A percentile compares a stretch with the other conserved stretches of the same genome.
Evolutionary conservation across 2,113 vertebrate species (phyloP).

Genomic region (Oncorhynchus clarkii): DNA sequence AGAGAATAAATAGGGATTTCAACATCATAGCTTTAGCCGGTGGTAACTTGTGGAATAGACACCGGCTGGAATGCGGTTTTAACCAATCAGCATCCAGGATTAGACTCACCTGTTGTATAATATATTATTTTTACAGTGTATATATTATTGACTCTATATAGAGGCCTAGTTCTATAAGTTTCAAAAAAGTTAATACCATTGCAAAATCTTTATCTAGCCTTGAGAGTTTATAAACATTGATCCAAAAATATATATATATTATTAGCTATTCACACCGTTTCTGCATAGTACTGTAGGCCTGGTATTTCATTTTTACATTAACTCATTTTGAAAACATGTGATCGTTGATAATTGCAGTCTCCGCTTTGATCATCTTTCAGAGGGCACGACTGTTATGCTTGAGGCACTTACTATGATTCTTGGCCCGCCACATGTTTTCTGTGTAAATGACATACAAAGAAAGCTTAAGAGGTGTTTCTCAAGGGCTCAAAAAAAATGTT

Average conservation of each 20-base stretch:
- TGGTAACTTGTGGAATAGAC: too few relatives aligned
- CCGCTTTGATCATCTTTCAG: constrained; percentile 73
- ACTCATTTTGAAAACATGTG: constrained; percentile 62
- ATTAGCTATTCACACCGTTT: background rate
- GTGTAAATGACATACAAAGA: constrained; percentile 78
- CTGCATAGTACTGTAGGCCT: background rate
- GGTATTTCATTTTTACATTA: constrained; percentile 49
- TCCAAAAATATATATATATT: background rate
- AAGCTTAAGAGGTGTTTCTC: constrained; percentile 78
- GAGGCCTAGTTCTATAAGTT: too few relatives aligned
- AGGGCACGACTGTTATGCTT: constrained; percentile 75
- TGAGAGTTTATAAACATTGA: background rate
- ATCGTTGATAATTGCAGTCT: constrained; percentile 66
- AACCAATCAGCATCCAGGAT: too few relatives aligned
- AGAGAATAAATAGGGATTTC: too few relatives aligned
- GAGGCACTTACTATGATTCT: constrained; percentile 74
- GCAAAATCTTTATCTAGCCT: too few relatives aligned
- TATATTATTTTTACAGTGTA: too few relatives aligned
- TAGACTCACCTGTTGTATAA: too few relatives aligned
- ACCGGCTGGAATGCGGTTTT: too few relatives aligned
- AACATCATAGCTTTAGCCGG: too few relatives aligned
- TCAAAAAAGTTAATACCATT: too few relatives aligned
- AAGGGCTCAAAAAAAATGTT: constrained; percentile 67
- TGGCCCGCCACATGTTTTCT: constrained; percentile 72
- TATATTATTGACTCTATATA: too few relatives aligned